phyloP scores from a whole-genome alignment of 2,797 vertebrate genomes.

The Psittacula echo region DNA sequence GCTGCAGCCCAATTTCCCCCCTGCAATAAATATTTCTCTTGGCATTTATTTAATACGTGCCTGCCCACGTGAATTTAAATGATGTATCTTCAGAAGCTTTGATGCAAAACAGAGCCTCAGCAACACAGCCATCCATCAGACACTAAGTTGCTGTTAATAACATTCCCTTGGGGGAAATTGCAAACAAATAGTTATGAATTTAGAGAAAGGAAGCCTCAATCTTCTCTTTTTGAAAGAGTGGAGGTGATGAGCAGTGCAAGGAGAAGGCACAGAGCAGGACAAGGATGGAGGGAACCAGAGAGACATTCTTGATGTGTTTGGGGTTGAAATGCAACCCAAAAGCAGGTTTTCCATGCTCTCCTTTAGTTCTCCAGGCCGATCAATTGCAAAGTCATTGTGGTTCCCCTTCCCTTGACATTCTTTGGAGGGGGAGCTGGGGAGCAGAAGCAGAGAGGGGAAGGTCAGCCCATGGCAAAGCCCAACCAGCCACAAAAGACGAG shows the following conservation, averaged over 20 bases:
- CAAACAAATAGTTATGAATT: slow-evolving; percentile 74
- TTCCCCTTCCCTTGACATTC: not conserved
- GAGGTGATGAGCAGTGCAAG: slow-evolving; percentile 9
- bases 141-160: slow-evolving; percentile 77
- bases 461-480: not conserved
- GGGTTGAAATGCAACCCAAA: not conserved
- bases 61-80: slow-evolving; percentile 71
- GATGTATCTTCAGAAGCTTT: slow-evolving; percentile 66
- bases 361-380: not conserved
- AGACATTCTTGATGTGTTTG: not conserved
- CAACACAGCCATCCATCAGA: slow-evolving; percentile 72
- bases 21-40: slow-evolving; percentile 61
- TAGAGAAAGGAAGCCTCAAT: slow-evolving; percentile 62
- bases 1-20: slow-evolving; percentile 9
- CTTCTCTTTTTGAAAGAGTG: slow-evolving; percentile 52
- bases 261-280: not conserved
- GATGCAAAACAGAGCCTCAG: slow-evolving; percentile 69
- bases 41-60: slow-evolving; percentile 70
- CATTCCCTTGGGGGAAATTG: slow-evolving; percentile 64
- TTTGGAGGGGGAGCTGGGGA: not conserved
- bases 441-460: not conserved
- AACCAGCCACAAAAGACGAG: not conserved
- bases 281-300: not conserved
- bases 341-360: not conserved
- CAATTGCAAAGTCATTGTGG: rapidly evolving